Conservation (phyloP, 2,113 vertebrate genomes). For the Campylomormyrus numenius region DNA sequence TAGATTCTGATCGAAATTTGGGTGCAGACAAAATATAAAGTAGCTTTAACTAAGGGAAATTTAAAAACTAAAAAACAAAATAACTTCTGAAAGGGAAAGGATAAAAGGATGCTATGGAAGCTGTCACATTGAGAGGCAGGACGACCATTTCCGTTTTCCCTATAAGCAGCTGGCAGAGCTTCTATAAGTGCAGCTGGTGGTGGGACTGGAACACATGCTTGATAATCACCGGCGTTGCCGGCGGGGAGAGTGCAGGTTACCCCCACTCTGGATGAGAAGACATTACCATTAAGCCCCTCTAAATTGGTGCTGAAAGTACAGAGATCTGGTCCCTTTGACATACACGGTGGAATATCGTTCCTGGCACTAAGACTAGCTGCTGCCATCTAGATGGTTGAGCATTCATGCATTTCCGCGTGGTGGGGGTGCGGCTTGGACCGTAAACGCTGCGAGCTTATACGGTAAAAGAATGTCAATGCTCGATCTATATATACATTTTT, state of each 20-base stretch:
- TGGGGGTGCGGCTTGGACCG: background rate
- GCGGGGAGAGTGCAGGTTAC: conserved; percentile 15
- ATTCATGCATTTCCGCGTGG: background rate
- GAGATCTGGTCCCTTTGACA: background rate
- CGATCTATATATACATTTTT: background rate
- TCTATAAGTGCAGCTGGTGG: conserved; percentile 18
- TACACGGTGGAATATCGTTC: background rate
- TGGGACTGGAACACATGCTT: background rate
- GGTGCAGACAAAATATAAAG: background rate
- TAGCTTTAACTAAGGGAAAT: background rate
- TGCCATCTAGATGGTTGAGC: background rate
- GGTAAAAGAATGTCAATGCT: background rate
- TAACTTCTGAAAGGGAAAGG: background rate
- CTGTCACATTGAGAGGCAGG: background rate
- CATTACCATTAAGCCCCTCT: conserved; percentile 11
- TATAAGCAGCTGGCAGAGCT: background rate
- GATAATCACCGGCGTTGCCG: conserved; percentile 18
- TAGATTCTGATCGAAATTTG: background rate
- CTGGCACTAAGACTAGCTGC: background rate
- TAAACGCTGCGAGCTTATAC: background rate
- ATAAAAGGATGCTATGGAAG: background rate
- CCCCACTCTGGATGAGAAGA: background rate
- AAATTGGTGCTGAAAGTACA: conserved; percentile 1
- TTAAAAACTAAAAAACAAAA: background rate
- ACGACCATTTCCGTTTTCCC: background rate